Conservation (phyloP, 2,888 invertebrate genomes). For the Biston stratarius region DNA sequence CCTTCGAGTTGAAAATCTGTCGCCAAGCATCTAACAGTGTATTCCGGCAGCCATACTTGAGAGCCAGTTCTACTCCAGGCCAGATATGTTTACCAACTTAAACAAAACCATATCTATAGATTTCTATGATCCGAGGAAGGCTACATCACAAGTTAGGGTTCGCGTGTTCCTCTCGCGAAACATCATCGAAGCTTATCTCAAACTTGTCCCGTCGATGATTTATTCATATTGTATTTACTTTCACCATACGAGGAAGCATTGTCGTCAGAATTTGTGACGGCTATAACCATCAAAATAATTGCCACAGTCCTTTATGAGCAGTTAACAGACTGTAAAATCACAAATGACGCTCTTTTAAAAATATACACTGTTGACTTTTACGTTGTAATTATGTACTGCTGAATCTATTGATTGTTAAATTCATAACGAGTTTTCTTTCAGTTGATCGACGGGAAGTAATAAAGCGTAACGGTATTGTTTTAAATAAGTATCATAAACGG, state of each 20-base stretch:
- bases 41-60: too few species aligned
- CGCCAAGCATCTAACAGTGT: too few species aligned
- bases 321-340: slow-evolving; percentile 48
- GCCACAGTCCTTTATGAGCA: slow-evolving; percentile 48
- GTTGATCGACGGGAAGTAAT: slow-evolving; percentile 21
- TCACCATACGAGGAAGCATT: slow-evolving; percentile 70
- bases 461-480: slow-evolving; percentile 35
- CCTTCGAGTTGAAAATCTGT: too few species aligned
- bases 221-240: slow-evolving; percentile 71
- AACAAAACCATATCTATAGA: slow-evolving; percentile 12
- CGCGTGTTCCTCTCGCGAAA: slow-evolving; percentile 64
- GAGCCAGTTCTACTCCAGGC: too few species aligned
- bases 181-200: slow-evolving; percentile 73
- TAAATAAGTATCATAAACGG: slow-evolving; percentile 48
- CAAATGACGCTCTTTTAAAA: slow-evolving; percentile 41
- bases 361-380: slow-evolving; percentile 40
- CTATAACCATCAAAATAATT: slow-evolving; percentile 64
- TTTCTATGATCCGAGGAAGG: slow-evolving; percentile 19
- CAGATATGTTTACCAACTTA: too few species aligned
- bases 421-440: slow-evolving; percentile 18
- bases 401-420: slow-evolving; percentile 19
- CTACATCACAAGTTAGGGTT: slow-evolving; percentile 61
- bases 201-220: slow-evolving; percentile 76
- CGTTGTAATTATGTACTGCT: slow-evolving; percentile 5
- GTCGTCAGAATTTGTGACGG: slow-evolving; percentile 69